phyloP scores from a whole-genome alignment of 2,113 vertebrate genomes.

The Hassar affinis region DNA sequence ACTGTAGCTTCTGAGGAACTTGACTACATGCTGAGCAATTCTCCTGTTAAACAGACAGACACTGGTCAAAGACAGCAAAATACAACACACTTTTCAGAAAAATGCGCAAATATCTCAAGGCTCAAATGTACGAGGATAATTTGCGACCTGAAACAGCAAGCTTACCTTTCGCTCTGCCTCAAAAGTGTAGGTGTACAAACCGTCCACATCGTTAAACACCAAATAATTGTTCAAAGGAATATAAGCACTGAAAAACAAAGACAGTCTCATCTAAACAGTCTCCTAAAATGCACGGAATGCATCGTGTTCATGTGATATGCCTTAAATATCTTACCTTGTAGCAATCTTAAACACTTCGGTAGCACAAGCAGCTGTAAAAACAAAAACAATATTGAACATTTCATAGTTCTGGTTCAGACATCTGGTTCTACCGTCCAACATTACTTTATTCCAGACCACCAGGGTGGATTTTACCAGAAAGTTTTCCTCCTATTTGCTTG shows the following conservation, averaged over 20 bases:
- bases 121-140: neutral
- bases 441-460: neutral
- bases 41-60: constrained; percentile 59
- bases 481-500: neutral
- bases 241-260: constrained; percentile 77
- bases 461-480: neutral
- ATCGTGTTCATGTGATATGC: constrained; percentile 57
- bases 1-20: constrained; percentile 87
- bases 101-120: neutral
- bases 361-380: constrained; percentile 84
- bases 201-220: constrained; percentile 92
- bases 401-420: neutral
- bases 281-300: too few relatives aligned
- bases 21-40: constrained; percentile 95
- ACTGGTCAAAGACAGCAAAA: neutral
- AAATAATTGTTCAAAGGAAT: constrained; percentile 92
- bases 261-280: neutral
- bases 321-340: constrained; percentile 78
- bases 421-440: neutral
- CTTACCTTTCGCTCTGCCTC: constrained; percentile 92
- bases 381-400: neutral
- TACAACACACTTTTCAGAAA: neutral
- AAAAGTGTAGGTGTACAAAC: constrained; percentile 90
- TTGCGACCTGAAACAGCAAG: neutral
- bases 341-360: constrained; percentile 98